Percentiles rank a stretch among this genome's conserved stretches.
phyloP scores from a whole-genome alignment of 2,888 invertebrate genomes.

The Yponomeuta sedellus region DNA sequence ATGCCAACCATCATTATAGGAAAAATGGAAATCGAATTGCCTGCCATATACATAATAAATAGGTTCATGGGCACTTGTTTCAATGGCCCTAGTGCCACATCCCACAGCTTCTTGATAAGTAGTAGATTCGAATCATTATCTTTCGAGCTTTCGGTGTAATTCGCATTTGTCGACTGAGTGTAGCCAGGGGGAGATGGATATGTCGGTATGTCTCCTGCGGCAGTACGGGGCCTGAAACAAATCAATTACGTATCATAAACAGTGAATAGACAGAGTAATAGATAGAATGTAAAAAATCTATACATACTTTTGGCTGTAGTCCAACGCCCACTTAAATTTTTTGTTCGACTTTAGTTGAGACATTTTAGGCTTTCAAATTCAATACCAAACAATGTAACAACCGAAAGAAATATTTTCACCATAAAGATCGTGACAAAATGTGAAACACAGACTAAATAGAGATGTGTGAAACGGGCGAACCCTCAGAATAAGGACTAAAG shows the following conservation, averaged over 20 bases:
- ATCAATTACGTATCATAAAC: conserved; percentile 5
- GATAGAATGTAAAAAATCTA: conserved; percentile 1
- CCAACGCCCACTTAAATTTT: conserved; percentile 80
- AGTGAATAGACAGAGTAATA: conserved; percentile 8
- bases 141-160: conserved; percentile 85
- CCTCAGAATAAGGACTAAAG: too few relatives aligned
- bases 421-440: too few relatives aligned
- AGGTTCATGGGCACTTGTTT: conserved; percentile 99
- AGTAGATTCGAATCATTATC: conserved; percentile 90
- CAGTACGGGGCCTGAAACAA: conserved; percentile 42
- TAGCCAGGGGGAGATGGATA: conserved; percentile 90
- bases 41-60: conserved; percentile 99
- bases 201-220: conserved; percentile 50
- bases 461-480: too few relatives aligned
- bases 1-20: conserved; percentile 99
- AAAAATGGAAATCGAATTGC: conserved; percentile 98
- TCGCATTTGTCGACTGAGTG: conserved; percentile 82
- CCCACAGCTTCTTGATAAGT: conserved; percentile 97
- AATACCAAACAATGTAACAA: not conserved
- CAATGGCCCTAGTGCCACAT: conserved; percentile 94
- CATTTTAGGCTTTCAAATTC: conserved; percentile 31
- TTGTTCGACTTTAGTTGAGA: conserved; percentile 58
- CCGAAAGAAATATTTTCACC: not conserved
- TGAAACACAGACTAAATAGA: too few relatives aligned
- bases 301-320: conserved; percentile 77